Conservation (phyloP, 2,797 vertebrate genomes). For the Hafferia zeledoni region DNA sequence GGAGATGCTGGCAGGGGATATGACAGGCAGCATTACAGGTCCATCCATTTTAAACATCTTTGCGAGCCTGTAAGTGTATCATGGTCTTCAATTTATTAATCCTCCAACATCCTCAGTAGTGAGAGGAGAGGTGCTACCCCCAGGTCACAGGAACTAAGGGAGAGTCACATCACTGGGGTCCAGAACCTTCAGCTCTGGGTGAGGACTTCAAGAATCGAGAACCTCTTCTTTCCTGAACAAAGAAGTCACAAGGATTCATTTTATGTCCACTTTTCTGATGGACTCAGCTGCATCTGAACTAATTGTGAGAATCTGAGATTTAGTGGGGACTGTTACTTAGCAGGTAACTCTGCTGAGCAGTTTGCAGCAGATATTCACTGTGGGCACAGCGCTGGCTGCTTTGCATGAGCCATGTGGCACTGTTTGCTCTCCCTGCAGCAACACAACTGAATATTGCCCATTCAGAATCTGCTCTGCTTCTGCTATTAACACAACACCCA, state of each 20-base stretch:
- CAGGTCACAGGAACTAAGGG: background rate
- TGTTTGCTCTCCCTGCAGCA: slow-evolving; percentile 15
- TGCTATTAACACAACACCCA: background rate
- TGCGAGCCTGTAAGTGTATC: background rate
- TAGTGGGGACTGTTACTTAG: background rate
- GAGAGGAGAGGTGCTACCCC: background rate
- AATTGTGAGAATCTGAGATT: background rate
- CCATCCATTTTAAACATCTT: background rate
- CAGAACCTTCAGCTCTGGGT: background rate
- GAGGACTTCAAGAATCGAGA: background rate
- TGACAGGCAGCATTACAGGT: background rate
- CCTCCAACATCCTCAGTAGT: background rate
- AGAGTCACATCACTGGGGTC: accelerated
- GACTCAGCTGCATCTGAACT: background rate
- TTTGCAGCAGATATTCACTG: background rate
- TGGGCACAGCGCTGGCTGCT: background rate
- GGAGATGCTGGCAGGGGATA: background rate
- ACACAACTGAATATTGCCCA: background rate
- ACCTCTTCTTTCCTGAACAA: background rate
- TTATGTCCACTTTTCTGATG: background rate
- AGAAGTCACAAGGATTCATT: background rate
- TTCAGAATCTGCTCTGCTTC: background rate
- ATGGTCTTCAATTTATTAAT: background rate
- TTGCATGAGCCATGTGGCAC: background rate
- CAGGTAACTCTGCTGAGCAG: background rate